Base-by-base conservation (phyloP, 2,888 invertebrate species). In the Iphiclides podalirius region DNA sequence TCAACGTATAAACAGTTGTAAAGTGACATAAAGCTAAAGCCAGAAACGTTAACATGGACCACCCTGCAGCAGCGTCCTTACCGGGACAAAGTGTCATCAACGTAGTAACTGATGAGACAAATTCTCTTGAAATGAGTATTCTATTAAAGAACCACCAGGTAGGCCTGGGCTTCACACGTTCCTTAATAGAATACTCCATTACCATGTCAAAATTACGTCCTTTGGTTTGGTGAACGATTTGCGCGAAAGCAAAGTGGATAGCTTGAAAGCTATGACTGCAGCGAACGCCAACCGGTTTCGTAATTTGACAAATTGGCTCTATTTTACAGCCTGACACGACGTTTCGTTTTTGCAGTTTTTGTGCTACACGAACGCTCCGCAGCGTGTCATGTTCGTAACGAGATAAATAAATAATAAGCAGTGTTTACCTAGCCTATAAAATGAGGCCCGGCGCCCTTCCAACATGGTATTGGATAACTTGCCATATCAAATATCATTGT, bases 401-500 rank as follows among this genome's bases (percentile, higher is more conserved):
- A 52, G 53, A 52, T 57, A 59, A 55, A 55, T 57, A 53, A 11
- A 49, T 53, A 55, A 53, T 57, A 52, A 53, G 39, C 16, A 42
- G 40, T 59, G 55, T 60, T 59, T 57, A 54, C 48, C 52, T 43
- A 51, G 54, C 52, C 58, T 58, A 57, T 58, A 48, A 62, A 66
- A 59, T 60, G 52, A 53, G 56, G 57, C 53, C 58, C 59, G 52
- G 53, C 57, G 70, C 69, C 75, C 70, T 74, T 73, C 71, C 53
- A 58, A 47, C 37, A 45, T 42, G 15, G 52, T 50, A 59, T 63
- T 60, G 55, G 47, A 57, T 59, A 62, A 63, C 52, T 66, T 61
- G 60, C 59, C 53, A 55, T 66, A 66, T 67, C 65, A 67, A 73
- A 70, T 73, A 65, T 64, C 67, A 71, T 71, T 72, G 66, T 69